Base-by-base conservation (phyloP, 2,888 invertebrate genomes). In the Mythimna impura region DNA sequence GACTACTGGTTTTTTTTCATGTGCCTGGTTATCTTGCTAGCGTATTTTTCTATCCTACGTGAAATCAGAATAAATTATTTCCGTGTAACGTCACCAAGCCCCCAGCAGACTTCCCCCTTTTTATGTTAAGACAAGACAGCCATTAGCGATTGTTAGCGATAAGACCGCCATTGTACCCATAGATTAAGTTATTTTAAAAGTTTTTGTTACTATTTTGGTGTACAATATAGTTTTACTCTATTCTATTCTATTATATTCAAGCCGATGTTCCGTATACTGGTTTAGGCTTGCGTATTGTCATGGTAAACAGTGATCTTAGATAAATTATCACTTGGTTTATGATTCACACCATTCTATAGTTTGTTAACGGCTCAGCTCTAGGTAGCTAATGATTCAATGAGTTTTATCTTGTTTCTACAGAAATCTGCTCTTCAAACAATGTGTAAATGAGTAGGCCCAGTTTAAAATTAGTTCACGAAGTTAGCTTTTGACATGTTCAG, bases 301-400 rank as follows among this genome's bases (percentile, higher is more conserved):
- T 76, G 40, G 57, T 64, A 50, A 80, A 71, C 34, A 55, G 6
- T 3, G 14, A 50, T 68, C 43, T 20, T 50, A 40, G 34, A 52
- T 55, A 66, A 63, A 68, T 67, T 63, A 71, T 60, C 62, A 62
- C 58, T 34, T 47, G 0, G n/a, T 7, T 22, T 50, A 67, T 78
- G 73, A 69, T 60, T 74, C 62, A 78, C 30, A 20, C 34, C 8
- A 22, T 76, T 76, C 9, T 68, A 65, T 30, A 40, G 71, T 72
- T 83, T 43, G 36, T 67, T 62, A 47, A 65, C 25, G 14, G 30
- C n/a, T 43, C 43, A 25, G 69, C 54, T 63, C 3, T 12, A 25
- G 20, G 43, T 52, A 65, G 50, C 54, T 50, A 25, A 54, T 76
- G 60, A 61, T 71, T 57, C 22, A 30, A 64, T 47, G 17, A 40